Conservation (phyloP, 1,140 invertebrate genomes). For the Aphidius gifuensis region DNA sequence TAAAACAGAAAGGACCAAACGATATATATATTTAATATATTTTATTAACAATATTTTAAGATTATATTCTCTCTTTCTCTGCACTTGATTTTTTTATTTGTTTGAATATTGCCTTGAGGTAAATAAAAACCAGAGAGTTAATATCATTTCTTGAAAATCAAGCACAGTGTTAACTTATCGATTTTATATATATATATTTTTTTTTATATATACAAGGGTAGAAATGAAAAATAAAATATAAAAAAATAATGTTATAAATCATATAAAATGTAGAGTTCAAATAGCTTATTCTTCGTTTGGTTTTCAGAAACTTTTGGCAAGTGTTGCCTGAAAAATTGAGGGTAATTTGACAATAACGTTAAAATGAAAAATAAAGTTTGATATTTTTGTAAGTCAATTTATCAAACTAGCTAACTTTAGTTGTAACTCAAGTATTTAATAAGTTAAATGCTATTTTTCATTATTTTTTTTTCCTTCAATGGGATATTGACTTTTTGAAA, state of each 20-base stretch:
- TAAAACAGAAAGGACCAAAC: too few species aligned
- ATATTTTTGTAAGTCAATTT: constrained; percentile 25
- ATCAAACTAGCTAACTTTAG: constrained; percentile 31
- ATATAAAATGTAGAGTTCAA: neutral
- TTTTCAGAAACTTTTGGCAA: constrained; percentile 4
- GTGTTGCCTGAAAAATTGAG: constrained; percentile 32
- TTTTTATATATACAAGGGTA: too few species aligned
- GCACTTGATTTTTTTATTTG: too few species aligned
- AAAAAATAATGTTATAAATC: neutral
- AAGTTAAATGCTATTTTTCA: constrained; percentile 49
- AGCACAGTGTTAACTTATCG: too few species aligned
- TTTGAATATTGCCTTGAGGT: too few species aligned
- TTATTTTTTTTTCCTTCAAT: constrained; percentile 20
- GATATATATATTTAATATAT: too few species aligned
- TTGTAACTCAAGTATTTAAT: constrained; percentile 50
- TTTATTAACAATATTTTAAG: too few species aligned
- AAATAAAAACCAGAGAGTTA: too few species aligned
- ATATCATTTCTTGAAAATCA: too few species aligned
- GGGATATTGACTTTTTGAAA: neutral
- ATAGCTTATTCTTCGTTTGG: too few species aligned
- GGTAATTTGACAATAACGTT: constrained; percentile 38
- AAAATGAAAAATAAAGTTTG: constrained; percentile 26
- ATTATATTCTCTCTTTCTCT: too few species aligned
- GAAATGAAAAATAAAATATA: too few species aligned
- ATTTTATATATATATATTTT: neutral